Evolutionary conservation across 2,113 vertebrate species (phyloP).

Genomic region (Grus americana): DNA sequence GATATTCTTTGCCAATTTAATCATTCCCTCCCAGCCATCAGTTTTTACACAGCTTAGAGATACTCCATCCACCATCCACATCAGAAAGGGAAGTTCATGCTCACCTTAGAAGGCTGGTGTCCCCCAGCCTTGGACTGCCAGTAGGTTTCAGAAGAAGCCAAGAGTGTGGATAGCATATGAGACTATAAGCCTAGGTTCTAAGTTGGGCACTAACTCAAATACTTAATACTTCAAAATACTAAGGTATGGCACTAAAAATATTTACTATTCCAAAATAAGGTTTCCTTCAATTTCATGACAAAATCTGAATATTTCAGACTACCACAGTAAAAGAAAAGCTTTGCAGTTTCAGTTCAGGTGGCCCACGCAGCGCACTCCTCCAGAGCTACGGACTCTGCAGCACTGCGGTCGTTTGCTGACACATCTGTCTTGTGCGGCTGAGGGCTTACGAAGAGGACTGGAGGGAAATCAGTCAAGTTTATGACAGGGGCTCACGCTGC

Average conservation of each 20-base stretch:
- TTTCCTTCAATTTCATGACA: neutral
- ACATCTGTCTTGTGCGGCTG: neutral
- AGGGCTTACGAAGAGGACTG: neutral
- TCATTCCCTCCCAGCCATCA: neutral
- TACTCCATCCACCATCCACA: neutral
- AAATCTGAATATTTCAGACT: neutral
- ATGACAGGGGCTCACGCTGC: neutral
- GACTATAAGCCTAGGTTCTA: neutral
- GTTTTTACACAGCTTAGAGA: neutral
- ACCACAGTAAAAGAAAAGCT: neutral
- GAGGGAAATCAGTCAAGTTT: neutral
- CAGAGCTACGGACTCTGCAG: neutral
- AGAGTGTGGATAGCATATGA: neutral
- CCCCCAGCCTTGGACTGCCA: neutral
- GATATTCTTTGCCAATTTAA: neutral
- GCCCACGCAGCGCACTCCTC: neutral
- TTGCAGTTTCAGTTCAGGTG: neutral
- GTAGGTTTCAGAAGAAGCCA: neutral
- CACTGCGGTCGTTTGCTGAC: accelerated
- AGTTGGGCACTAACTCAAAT: neutral
- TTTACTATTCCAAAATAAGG: neutral
- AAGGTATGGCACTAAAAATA: accelerated
- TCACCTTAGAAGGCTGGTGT: neutral
- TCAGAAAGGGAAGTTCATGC: neutral
- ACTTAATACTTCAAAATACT: neutral